Percentiles rank a stretch among this genome's conserved stretches.
phyloP scores from a whole-genome alignment of 2,113 vertebrate genomes.

The Dasyornis broadbenti region DNA sequence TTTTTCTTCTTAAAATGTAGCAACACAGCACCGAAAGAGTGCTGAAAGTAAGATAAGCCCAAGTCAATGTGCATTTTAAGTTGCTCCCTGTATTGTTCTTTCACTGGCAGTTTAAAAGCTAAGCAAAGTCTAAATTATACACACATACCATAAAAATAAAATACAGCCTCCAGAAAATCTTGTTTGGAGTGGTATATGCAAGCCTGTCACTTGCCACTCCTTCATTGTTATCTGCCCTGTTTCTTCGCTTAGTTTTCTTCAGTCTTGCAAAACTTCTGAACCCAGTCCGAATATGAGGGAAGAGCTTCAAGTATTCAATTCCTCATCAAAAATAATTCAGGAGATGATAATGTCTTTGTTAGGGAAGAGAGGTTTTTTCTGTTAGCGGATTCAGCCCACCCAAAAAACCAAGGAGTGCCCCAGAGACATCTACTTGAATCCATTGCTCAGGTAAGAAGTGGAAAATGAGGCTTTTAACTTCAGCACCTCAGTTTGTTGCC shows the following conservation, averaged over 20 bases:
- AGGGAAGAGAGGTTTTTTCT: neutral
- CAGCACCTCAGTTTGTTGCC: neutral
- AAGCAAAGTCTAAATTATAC: neutral
- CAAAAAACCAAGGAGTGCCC: neutral
- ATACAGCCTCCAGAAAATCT: neutral
- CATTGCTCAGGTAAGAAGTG: neutral
- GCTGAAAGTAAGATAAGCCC: neutral
- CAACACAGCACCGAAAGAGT: neutral
- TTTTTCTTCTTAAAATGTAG: neutral
- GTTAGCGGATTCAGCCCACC: neutral
- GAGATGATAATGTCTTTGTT: neutral
- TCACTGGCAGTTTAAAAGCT: neutral
- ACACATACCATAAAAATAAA: neutral
- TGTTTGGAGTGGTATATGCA: accelerated
- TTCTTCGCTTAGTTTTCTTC: neutral
- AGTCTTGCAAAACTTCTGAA: neutral
- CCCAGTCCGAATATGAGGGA: neutral
- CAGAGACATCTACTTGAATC: neutral
- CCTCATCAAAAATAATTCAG: neutral
- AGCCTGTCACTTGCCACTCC: neutral
- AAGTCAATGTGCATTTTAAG: neutral
- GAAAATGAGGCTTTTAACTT: neutral
- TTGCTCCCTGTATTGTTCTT: neutral
- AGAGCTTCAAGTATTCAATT: neutral
- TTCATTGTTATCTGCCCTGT: neutral